phyloP scores from a whole-genome alignment of 2,888 invertebrate species.

The Apamea sordens region DNA sequence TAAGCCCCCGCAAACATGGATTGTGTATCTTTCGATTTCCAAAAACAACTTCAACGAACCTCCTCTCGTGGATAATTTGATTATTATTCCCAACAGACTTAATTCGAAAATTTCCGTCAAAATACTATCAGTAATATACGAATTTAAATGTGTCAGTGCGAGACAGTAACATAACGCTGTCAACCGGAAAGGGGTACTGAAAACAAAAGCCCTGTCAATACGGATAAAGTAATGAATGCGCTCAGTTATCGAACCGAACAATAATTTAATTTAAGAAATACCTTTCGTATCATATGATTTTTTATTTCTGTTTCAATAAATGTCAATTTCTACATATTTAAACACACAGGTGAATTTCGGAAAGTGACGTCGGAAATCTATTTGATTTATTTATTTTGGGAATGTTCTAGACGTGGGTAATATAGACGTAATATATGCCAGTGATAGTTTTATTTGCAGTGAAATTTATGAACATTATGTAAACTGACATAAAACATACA shows the following conservation, averaged over 20 bases:
- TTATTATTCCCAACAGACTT: neutral
- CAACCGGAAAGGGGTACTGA: slow-evolving; percentile 6
- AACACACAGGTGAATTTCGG: neutral
- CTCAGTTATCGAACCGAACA: slow-evolving; percentile 10
- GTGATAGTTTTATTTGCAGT: neutral
- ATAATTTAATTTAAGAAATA: slow-evolving; percentile 20
- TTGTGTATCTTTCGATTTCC: neutral
- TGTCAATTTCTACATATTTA: no score
- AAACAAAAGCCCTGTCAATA: slow-evolving; percentile 52
- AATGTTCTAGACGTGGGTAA: neutral
- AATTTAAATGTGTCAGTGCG: slow-evolving; percentile 28
- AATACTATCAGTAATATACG: neutral
- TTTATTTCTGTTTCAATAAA: neutral
- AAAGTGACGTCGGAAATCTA: neutral
- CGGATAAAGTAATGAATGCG: slow-evolving; percentile 38
- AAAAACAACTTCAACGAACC: neutral
- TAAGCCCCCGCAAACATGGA: no score
- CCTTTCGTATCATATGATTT: neutral
- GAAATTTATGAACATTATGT: neutral
- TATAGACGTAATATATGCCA: no score
- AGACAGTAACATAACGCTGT: slow-evolving; percentile 12
- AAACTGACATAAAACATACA: neutral
- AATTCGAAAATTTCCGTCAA: neutral
- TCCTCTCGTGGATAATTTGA: neutral
- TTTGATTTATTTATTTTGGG: neutral